These are phyloP conservation scores for Scolopax mira DNA, from an alignment of 2,113 vertebrate species.

Conservation along the genomic window DNA sequence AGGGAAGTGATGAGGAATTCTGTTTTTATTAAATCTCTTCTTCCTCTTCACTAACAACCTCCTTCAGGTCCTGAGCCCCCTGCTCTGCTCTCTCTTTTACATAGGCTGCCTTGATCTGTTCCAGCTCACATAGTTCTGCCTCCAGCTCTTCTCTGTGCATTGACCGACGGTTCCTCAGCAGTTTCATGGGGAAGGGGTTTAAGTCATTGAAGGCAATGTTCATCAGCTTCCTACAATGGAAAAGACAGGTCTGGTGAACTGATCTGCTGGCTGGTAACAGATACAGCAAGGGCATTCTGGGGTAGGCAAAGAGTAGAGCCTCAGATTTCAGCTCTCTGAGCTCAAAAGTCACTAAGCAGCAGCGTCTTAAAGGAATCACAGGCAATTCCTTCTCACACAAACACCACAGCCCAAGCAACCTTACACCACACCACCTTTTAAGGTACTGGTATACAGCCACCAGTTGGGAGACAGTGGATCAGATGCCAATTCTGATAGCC, in stretches of 20 bases:
- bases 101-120: constrained; percentile 82
- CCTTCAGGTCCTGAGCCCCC: constrained; percentile 62
- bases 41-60: constrained; percentile 83
- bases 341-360: background rate
- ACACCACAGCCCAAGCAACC: background rate
- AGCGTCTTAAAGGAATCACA: background rate
- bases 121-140: constrained; percentile 81
- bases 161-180: constrained; percentile 79
- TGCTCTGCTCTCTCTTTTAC: constrained; percentile 68
- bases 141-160: constrained; percentile 84
- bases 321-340: background rate
- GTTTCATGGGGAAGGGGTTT: constrained; percentile 89
- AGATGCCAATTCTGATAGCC: background rate
- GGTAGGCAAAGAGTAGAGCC: background rate
- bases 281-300: background rate
- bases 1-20: background rate
- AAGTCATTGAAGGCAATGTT: constrained; percentile 89
- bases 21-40: constrained; percentile 71
- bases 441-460: background rate
- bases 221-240: constrained; percentile 79
- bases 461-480: background rate
- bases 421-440: background rate
- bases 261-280: background rate
- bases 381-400: background rate
- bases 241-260: background rate